These are phyloP conservation scores for Synanceia verrucosa DNA, from an alignment of 2,797 vertebrate genomes.

Conservation along the genomic window DNA sequence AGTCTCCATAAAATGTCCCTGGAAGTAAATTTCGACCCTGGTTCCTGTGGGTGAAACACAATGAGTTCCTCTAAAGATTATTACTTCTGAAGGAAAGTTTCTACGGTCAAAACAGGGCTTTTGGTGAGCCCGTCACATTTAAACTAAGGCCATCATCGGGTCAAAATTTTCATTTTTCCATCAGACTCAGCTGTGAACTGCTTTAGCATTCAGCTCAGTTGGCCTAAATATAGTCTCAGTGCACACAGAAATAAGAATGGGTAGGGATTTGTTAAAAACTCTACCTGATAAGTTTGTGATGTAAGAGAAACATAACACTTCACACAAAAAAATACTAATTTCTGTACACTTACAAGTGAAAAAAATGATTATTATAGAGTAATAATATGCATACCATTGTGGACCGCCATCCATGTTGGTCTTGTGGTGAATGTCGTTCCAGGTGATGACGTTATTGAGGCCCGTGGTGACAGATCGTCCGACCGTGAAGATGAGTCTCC, in stretches of 20 bases:
- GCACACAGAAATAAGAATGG: background rate
- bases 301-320: background rate
- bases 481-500: conserved; percentile 86
- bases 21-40: no score
- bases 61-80: no score
- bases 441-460: conserved; percentile 86
- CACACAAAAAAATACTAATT: background rate
- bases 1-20: no score
- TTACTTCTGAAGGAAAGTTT: no score
- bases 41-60: no score
- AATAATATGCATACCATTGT: conserved; percentile 72
- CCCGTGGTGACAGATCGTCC: conserved; percentile 86
- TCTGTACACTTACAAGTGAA: background rate
- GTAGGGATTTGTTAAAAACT: background rate
- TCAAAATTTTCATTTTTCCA: background rate
- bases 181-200: background rate
- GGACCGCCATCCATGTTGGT: conserved; percentile 84
- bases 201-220: background rate
- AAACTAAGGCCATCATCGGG: background rate
- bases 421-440: conserved; percentile 90
- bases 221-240: background rate
- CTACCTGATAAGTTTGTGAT: background rate
- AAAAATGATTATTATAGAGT: background rate
- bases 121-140: background rate
- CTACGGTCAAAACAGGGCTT: no score